Base-by-base conservation (phyloP, 2,888 invertebrate species). In the Drosophila testacea region DNA sequence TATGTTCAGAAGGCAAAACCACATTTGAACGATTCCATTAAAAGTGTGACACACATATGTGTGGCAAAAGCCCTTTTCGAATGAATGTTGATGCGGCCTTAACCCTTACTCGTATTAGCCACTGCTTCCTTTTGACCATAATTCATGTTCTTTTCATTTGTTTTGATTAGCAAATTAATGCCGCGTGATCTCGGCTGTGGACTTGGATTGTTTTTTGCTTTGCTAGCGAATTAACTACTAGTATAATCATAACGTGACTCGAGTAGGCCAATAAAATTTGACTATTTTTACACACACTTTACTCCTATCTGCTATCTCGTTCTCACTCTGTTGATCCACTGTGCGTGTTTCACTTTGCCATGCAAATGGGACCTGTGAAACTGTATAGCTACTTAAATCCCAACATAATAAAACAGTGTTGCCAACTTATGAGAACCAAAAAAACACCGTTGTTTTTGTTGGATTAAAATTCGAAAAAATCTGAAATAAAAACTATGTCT, bases 91-190 rank as follows among this genome's bases (percentile, higher is more conserved):
- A 54, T 80, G 81, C 44, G 88, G 71, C 74, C 77, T 85, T 83
- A 88, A 88, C 87, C 90, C 89, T 79, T 85, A 90, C 82, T 13
- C n/a, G 7, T 16, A 27, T 36, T 89, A 88, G 88, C 80, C 76
- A 69, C 50, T 61, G 67, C 81, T 73, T 69, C 65, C 79, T 56
- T 50, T 65, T 56, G 47, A 70, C 76, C 73, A 87, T 87, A 87
- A 87, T 73, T 87, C 82, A 87, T 87, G 75, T 87, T 77, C 88
- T 83, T 89, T 88, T 89, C 87, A 87, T 88, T 88, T 88, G 90
- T 84, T 90, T 88, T 88, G 87, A 88, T 90, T 90, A 89, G 77
- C 76, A 86, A 86, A 88, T 77, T 76, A 88, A 73, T 80, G 75
- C 66, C 73, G 64, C 55, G 44, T 48, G 65, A 63, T 65, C 48